Evolutionary conservation across 2,797 vertebrate genomes (phyloP).

Genomic region (Anas bernieri): DNA sequence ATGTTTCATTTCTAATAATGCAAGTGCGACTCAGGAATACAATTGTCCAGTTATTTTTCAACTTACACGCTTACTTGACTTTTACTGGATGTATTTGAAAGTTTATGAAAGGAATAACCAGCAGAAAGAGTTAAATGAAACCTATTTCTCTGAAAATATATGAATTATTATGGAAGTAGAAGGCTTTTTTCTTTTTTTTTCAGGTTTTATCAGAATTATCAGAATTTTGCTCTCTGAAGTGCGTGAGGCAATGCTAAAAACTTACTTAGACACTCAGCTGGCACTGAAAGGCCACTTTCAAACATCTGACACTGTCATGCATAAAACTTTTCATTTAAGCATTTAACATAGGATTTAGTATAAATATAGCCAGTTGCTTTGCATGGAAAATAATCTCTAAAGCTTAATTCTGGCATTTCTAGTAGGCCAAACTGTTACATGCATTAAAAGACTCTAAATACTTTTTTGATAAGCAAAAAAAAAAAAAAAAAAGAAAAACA

Average conservation of each 20-base stretch:
- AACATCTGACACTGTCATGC: neutral
- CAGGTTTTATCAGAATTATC: neutral
- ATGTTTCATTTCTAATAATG: neutral
- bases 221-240: neutral
- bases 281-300: neutral
- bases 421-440: neutral
- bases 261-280: neutral
- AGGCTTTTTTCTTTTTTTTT: neutral
- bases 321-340: neutral
- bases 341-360: neutral
- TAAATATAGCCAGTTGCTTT: neutral
- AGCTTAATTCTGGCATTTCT: neutral
- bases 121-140: neutral
- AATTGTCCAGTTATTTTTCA: neutral
- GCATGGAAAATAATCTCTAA: neutral
- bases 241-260: neutral
- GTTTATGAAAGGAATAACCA: neutral
- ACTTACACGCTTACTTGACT: neutral
- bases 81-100: neutral
- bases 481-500: no score
- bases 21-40: neutral
- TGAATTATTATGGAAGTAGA: neutral
- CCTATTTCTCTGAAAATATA: neutral
- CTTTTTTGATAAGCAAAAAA: neutral
- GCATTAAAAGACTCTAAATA: neutral